Evolutionary conservation across 2,888 invertebrate species (phyloP), one percentile per base, ranked within the genome.

Genomic region (Conchocele bisecta): DNA sequence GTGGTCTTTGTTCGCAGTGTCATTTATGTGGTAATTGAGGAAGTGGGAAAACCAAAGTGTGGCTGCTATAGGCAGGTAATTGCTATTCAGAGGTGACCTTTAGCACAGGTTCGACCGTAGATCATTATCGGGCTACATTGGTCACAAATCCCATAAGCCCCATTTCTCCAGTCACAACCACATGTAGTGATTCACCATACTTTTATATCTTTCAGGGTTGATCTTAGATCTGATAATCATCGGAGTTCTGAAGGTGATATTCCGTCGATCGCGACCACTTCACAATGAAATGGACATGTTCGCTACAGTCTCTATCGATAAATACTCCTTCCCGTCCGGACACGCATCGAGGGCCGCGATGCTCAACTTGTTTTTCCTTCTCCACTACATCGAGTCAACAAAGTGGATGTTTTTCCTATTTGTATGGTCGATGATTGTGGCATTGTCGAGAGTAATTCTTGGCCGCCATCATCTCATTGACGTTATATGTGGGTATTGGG

Each of bases 241-340:
- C 72, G 96, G 95, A 9, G 79, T 95, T 3, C 84, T 95, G 13
- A 98, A 98, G 92, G 95, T 97, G 0, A 90, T 94, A 59, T 94
- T 95, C 6, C 93, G 97, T 73, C 93, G 98, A 86, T 93, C 95
- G 81, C 93, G 98, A 31, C 98, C 98, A 0, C 87, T 92, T 0
- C 93, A 93, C 24, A 94, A 94, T 86, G 92, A 92, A 70, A 94
- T 94, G 80, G 95, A 96, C 88, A 93, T 95, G 79, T 91, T 95
- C 70, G 93, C 93, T 35, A 92, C 92, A 2, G 79, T 96, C 22
- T 96, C 96, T 0, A 95, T 97, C 0, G 90, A 90, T 64, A 95
- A 96, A 85, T 98, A 95, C 90, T 94, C 95, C 51, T 99, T 99
- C 90, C 99, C 98, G 13, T 98, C 98, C 0, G 98, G 98, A 0